Evolutionary conservation across 2,797 vertebrate genomes (phyloP), one percentile per base, ranked within the genome.

Genomic region (Gambelia wislizenii): DNA sequence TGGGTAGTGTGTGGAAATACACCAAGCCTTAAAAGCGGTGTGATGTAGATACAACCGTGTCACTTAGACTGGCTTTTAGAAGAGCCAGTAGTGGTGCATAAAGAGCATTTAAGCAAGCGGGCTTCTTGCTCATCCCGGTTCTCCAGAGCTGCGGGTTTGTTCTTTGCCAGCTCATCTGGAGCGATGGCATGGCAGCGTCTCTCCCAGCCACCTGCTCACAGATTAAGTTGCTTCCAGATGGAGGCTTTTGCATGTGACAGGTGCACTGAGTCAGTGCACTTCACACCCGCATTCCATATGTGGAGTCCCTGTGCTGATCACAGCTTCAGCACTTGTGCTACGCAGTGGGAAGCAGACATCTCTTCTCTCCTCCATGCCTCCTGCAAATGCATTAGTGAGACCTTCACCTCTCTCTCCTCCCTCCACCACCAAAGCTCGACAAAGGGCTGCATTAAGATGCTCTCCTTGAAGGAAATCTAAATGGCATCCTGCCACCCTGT

Each of bases 201-300:
- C 75, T 84, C 25, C 22, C 76, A 14, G 42, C 61, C 64, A 64
- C 85, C 59, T 79, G 76, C 33, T 87, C 54, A 56, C 20, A 80
- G 33, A 54, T 54, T 87, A 80, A 70, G n/a, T 52, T 70, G 61
- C 61, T 79, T 84, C 75, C 87, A 89, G 75, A 84, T 70, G 83
- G 61, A 79, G 83, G 64, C 36, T 79, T 84, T 84, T 79, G 61
- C 75, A 78, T 59, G 64, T 79, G 87, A 84, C 64, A 89, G 83
- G 61, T 56, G 39, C 20, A 9, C 42, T 84, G 81, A 83, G 42
- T 88, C 56, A 61, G 54, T 83, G 42, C n/a, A 88, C 49, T 76
- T 52, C 33, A 83, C 70, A 83, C 70, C 81, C 18, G 80, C 47
- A 64, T 6, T 83, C 80, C 80, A 52, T 69, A 76, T 39, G n/a